These are phyloP conservation scores for Lydus trimaculatus DNA, from an alignment of 2,888 invertebrate species.

Conservation along the genomic window DNA sequence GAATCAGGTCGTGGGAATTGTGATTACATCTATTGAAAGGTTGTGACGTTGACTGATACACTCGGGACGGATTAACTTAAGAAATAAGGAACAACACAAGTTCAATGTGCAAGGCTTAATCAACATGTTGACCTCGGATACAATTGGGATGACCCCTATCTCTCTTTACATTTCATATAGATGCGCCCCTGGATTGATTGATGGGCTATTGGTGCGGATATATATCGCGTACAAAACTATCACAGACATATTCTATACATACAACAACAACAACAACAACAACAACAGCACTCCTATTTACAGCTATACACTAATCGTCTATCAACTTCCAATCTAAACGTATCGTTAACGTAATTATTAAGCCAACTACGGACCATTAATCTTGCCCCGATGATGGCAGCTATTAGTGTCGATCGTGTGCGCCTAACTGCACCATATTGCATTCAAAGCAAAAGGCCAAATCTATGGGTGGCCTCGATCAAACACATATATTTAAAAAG, in stretches of 20 bases:
- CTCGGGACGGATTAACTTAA: constrained; percentile 26
- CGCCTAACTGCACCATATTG: constrained; percentile 30
- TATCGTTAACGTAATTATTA: constrained; percentile 39
- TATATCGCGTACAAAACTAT: constrained; percentile 27
- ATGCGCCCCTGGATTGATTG: constrained; percentile 28
- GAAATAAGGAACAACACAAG: constrained; percentile 35
- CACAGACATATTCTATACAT: not conserved
- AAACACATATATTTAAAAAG: not conserved
- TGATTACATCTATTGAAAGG: constrained; percentile 36
- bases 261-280: not conserved
- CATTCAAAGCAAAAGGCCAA: constrained; percentile 17
- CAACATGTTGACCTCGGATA: constrained; percentile 39
- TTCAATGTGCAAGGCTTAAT: constrained; percentile 40
- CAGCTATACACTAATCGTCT: constrained; percentile 35
- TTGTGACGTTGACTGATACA: constrained; percentile 39
- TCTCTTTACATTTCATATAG: constrained; percentile 15
- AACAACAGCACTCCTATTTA: constrained; percentile 28
- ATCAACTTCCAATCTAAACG: constrained; percentile 37
- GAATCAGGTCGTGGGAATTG: constrained; percentile 35
- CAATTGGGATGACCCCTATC: constrained; percentile 40
- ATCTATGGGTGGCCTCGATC: constrained; percentile 23
- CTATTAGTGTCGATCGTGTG: constrained; percentile 37
- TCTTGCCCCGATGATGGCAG: constrained; percentile 35
- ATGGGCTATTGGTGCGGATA: constrained; percentile 30
- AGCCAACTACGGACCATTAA: constrained; percentile 38